These are phyloP conservation scores for Drosophila pseudotakahashii DNA, from an alignment of 2,888 invertebrate genomes.

Conservation along the genomic window DNA sequence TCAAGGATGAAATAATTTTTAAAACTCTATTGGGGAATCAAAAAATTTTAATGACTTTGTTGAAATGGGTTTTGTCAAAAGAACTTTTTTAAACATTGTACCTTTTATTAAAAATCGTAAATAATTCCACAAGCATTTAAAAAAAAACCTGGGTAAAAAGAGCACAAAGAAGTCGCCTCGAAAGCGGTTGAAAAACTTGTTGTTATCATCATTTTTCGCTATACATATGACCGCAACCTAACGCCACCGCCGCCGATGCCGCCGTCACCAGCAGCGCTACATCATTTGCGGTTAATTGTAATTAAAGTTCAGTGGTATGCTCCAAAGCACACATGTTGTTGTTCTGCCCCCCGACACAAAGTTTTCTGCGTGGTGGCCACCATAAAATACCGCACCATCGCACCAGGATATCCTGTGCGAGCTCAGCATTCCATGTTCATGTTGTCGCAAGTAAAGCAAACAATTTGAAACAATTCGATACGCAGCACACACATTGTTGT, in stretches of 20 bases:
- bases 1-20: no score
- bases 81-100: no score
- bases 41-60: no score
- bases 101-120: no score
- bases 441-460: slow-evolving; percentile 50
- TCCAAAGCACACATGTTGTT: slow-evolving; percentile 52
- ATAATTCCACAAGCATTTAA: no score
- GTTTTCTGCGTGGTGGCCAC: neutral
- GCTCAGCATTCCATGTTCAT: slow-evolving; percentile 43
- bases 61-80: no score
- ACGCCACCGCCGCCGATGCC: slow-evolving; percentile 48
- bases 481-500: slow-evolving; percentile 9
- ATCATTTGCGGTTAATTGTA: slow-evolving; percentile 75
- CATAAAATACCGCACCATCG: slow-evolving; percentile 2
- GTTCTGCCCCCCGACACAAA: neutral
- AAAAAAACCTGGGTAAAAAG: neutral
- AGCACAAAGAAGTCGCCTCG: neutral
- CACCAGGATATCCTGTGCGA: slow-evolving; percentile 17
- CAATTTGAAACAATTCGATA: slow-evolving; percentile 36
- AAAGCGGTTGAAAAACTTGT: slow-evolving; percentile 1
- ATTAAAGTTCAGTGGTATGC: slow-evolving; percentile 71
- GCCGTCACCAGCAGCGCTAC: slow-evolving; percentile 51
- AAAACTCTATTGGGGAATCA: no score
- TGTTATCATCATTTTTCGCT: slow-evolving; percentile 26
- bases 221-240: slow-evolving; percentile 41